Evolutionary conservation across 1,140 invertebrate genomes (phyloP), one percentile per base, ranked within the genome.

Genomic region (Notospermus geniculatus): DNA sequence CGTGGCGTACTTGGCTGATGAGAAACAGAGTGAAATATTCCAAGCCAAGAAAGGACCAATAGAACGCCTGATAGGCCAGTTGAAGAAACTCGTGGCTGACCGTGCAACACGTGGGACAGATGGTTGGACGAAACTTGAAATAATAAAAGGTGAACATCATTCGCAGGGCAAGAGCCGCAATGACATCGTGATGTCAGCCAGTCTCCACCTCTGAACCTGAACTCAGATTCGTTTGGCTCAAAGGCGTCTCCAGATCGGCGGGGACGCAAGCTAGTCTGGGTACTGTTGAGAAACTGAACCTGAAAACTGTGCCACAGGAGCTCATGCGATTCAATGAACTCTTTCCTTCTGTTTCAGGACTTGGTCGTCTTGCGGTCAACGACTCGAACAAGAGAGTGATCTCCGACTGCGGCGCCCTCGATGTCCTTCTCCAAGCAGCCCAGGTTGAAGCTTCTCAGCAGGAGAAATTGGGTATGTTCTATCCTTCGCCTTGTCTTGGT

Each of bases 1-100:
- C 25, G 25, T 27, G 46, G 46, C 46, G n/a, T 50, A 50, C n/a
- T n/a, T 50, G 4, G 46, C 46, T 9, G 46, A 50, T 27, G 46
- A 50, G 46, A 50, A 50, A n/a, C 46, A 50, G 25, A 50, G 46
- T n/a, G 46, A 50, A n/a, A 50, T 50, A 23, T 50, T 50, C 46
- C 25, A 5, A n/a, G 46, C 46, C 19, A 50, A 50, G 25, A 5
- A 9, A 27, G 9, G n/a, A 50, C 25, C 25, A 7, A 50, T 50
- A 23, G 4, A 19, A n/a, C 25, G 9, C 25, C n/a, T 50, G 4
- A 50, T 50, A 27, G 25, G n/a, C 25, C 46, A 27, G n/a, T 50
- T 50, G 46, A 50, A 50, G 25, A 50, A 50, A 9, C 5, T n/a
- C 9, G 25, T 50, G 46, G n/a, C 46, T 5, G 25, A 50, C 9